Base-by-base conservation (phyloP, 2,888 invertebrate species). In the Ectemnius cavifrons region DNA sequence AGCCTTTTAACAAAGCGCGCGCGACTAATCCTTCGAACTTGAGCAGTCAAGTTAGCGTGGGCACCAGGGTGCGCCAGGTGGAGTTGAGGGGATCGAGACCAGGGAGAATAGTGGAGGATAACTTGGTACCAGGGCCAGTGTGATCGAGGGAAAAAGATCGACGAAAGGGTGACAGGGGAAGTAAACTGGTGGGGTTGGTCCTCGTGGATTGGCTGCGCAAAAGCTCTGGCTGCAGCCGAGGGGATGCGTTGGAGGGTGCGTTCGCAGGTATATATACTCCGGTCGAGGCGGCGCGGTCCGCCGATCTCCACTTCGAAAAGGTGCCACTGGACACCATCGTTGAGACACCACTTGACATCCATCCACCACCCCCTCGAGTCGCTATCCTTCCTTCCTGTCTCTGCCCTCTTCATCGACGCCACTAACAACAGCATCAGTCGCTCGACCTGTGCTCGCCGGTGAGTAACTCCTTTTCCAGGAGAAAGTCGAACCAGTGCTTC, bases 261-360 rank as follows among this genome's bases (percentile, higher is more conserved):
- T 83, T 74, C 70, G 23, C 75, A 78, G 78, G 83, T 83, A 85
- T 85, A 85, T 85, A 85, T 84, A 82, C 80, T 77, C 78, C 75
- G 37, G 83, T 64, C 76, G 69, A 59, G 37, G 37, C 60, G 73
- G 62, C 67, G 58, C 71, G 56, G 81, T 70, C 76, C 72, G 67
- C 71, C 73, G 78, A 83, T 83, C 69, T 61, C 67, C 77, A 76
- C 79, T 76, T 68, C 69, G 63, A 71, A 81, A 83, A 75, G 77
- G 71, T 72, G 77, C 61, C 46, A 23, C 45, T 65, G 61, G 63
- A 66, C 63, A 66, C 63, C 37, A 20, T 52, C 57, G 20, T 14
- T 27, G 49, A 28, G 18, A 52, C 20, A 18, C 18, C 23, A 23
- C 23, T 23, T 23, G 23, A 23, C 23, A 23, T 37, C 23, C 45